phyloP scores from a whole-genome alignment of 1,140 invertebrate genomes.

The Drosophila lini region DNA sequence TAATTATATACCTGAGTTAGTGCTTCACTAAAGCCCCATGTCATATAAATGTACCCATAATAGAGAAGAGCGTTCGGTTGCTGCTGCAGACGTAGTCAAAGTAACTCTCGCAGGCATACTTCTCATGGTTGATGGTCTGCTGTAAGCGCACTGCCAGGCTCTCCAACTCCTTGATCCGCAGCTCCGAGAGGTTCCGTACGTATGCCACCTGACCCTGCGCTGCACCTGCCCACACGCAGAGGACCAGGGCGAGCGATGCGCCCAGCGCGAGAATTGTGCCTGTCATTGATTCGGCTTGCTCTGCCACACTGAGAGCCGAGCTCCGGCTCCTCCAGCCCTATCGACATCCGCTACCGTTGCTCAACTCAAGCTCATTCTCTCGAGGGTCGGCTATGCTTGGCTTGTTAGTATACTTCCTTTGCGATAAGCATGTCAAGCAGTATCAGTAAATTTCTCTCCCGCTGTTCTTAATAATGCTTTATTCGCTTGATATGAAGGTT shows the following conservation, averaged over 20 bases:
- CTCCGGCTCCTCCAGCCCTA: conserved; percentile 17
- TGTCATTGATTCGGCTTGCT: conserved; percentile 15
- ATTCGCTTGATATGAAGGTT: conserved; percentile 20
- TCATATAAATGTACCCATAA: conserved; percentile 64
- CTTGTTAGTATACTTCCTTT: conserved; percentile 8
- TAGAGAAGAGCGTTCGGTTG: conserved; percentile 69
- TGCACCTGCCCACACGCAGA: conserved; percentile 10
- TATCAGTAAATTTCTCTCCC: conserved; percentile 68
- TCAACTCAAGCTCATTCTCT: neutral
- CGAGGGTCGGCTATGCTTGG: neutral
- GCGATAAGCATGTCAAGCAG: conserved; percentile 56
- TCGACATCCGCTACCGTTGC: conserved; percentile 20
- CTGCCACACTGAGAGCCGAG: conserved; percentile 38
- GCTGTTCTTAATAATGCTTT: conserved; percentile 37
- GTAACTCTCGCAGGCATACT: conserved; percentile 75
- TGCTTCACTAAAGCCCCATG: neutral
- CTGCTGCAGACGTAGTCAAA: conserved; percentile 79
- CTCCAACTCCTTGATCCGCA: conserved; percentile 68
- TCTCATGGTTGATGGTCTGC: conserved; percentile 65
- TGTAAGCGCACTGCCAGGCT: conserved; percentile 58
- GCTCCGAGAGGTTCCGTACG: conserved; percentile 58
- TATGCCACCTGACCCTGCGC: conserved; percentile 51
- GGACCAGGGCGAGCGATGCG: conserved; percentile 11
- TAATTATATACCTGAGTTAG: neutral
- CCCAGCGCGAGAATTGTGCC: conserved; percentile 8